Evolutionary conservation across 2,113 vertebrate genomes (phyloP).

Genomic region (Aptenodytes patagonicus): DNA sequence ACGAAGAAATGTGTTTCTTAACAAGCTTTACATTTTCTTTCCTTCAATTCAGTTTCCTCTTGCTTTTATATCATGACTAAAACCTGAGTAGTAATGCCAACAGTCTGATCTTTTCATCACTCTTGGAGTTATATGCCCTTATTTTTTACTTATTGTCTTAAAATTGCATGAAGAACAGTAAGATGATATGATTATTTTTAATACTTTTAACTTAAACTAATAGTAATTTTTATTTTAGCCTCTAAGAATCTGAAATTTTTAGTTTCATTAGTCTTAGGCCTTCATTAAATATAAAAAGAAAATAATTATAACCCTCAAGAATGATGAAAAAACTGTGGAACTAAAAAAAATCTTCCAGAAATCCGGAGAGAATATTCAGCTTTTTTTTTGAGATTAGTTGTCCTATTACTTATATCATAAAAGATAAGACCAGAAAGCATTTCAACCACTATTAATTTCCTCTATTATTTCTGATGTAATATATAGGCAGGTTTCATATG

Average conservation of each 20-base stretch:
- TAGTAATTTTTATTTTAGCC: not conserved
- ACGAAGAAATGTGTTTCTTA: not conserved
- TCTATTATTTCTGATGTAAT: not conserved
- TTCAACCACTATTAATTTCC: constrained; percentile 28
- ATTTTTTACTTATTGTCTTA: not conserved
- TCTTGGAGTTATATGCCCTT: not conserved
- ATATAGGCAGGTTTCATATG: not conserved
- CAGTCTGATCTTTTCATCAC: not conserved
- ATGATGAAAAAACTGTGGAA: not conserved
- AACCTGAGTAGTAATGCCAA: not conserved
- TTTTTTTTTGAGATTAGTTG: not conserved
- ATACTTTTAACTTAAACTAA: not conserved
- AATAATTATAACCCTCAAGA: not conserved
- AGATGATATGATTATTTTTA: not conserved
- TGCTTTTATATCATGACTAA: not conserved
- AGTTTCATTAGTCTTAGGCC: not conserved
- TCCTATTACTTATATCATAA: not conserved
- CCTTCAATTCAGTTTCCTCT: not conserved
- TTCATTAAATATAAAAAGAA: not conserved
- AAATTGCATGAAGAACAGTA: not conserved
- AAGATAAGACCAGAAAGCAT: not conserved
- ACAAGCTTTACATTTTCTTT: not conserved
- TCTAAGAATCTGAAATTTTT: not conserved
- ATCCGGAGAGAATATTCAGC: not conserved
- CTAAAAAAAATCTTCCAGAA: not conserved